Evolutionary conservation across 2,113 vertebrate genomes (phyloP).

Genomic region (Sturnus vulgaris): DNA sequence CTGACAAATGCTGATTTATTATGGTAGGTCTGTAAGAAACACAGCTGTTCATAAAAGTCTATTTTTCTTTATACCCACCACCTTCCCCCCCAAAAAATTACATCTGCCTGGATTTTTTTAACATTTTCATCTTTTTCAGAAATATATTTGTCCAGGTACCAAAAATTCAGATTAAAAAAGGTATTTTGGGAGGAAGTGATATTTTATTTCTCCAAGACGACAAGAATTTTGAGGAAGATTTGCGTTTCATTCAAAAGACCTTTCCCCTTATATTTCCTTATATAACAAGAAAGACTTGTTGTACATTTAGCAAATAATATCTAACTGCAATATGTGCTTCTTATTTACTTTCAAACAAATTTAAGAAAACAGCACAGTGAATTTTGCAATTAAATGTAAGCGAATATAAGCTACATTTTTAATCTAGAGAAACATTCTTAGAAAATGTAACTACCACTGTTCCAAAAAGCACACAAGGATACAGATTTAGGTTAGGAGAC

Average conservation of each 20-base stretch:
- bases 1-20: slow-evolving; percentile 7
- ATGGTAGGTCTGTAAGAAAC: background rate
- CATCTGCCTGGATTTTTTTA: background rate
- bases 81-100: background rate
- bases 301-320: background rate
- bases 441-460: background rate
- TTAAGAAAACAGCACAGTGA: background rate
- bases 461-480: background rate
- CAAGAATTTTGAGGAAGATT: background rate
- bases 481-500: background rate
- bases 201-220: background rate
- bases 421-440: background rate
- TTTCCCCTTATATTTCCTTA: background rate
- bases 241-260: background rate
- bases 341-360: background rate
- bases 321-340: background rate
- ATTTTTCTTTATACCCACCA: background rate
- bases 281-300: too few relatives aligned
- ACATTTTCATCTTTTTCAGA: background rate
- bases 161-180: background rate
- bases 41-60: background rate
- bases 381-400: background rate
- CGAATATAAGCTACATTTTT: background rate
- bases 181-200: background rate
- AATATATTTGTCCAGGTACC: rapidly evolving